Base-by-base conservation (phyloP, 2,888 invertebrate genomes). In the Athalia circularis region DNA sequence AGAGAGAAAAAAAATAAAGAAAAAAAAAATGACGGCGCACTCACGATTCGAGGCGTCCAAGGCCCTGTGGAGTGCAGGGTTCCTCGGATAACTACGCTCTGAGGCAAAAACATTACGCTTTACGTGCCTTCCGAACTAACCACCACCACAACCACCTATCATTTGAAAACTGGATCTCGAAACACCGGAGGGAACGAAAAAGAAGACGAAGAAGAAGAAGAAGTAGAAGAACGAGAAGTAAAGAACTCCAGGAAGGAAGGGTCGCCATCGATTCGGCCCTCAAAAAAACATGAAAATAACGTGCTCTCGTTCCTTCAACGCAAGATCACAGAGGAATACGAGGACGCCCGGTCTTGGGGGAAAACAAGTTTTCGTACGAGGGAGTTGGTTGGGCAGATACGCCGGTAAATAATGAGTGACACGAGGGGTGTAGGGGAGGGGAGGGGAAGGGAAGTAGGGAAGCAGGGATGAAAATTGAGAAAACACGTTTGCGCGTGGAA, bases 21-120 rank as follows among this genome's bases (percentile, higher is more conserved):
- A 15, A 61, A 86, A 86, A 86, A 85, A 87, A 87, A 87, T 84
- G 86, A 86, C 84, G 85, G 84, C 84, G 86, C 83, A 84, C 85
- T 86, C 84, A 84, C 82, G 86, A 84, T 85, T 82, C 82, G 83
- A 79, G 80, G 80, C 82, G 79, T 79, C 82, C 83, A 81, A 83
- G 82, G 82, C 79, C 81, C 82, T 82, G 77, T 80, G 80, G 29
- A 29, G 29, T 81, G 76, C 76, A 79, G 80, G 81, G 81, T 81
- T 77, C 80, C 80, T 78, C 79, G 79, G 72, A 64, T 78, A 75
- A 48, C 64, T 80, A 78, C 77, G 79, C 68, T 77, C 81, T 74
- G 77, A 65, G 68, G 78, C 79, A 77, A 82, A 81, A 82, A 81
- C 81, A 82, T 82, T 81, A 64, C 64, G 62, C 3, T 1, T 3